These are phyloP conservation scores for Hylomyscus alleni DNA, from an alignment of 2,797 vertebrate species.

Conservation along the genomic window DNA sequence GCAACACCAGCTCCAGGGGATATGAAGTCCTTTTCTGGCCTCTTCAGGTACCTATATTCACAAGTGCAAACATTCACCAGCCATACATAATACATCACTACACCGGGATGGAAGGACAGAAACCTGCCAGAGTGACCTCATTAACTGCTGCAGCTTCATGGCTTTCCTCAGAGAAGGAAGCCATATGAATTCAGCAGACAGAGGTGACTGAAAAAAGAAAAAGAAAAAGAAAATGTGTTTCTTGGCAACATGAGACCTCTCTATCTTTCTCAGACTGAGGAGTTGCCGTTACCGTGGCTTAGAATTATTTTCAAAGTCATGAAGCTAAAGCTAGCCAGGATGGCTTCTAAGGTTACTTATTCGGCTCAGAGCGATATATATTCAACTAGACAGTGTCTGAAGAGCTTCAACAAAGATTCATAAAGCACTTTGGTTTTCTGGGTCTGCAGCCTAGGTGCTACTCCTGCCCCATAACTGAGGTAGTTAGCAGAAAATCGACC, in stretches of 20 bases:
- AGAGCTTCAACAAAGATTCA: not conserved
- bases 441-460: not conserved
- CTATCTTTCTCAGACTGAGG: not conserved
- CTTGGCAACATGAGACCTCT: not conserved
- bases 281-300: conserved; percentile 2
- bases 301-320: conserved; percentile 32
- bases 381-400: not conserved
- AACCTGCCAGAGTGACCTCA: not conserved
- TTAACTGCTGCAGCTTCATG: not conserved
- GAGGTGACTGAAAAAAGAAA: not conserved
- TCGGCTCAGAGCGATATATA: not conserved
- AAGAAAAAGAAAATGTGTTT: not conserved
- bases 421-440: conserved; percentile 42
- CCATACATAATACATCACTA: not conserved
- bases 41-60: not conserved
- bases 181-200: not conserved
- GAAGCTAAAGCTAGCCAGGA: conserved; percentile 1
- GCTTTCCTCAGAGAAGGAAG: not conserved
- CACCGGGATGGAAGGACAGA: not conserved
- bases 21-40: not conserved
- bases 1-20: not conserved
- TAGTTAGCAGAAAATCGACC: not conserved
- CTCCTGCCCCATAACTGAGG: not conserved
- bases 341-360: not conserved
- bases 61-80: not conserved